phyloP scores from a whole-genome alignment of 2,888 invertebrate species.

The Phaonia tiefii region DNA sequence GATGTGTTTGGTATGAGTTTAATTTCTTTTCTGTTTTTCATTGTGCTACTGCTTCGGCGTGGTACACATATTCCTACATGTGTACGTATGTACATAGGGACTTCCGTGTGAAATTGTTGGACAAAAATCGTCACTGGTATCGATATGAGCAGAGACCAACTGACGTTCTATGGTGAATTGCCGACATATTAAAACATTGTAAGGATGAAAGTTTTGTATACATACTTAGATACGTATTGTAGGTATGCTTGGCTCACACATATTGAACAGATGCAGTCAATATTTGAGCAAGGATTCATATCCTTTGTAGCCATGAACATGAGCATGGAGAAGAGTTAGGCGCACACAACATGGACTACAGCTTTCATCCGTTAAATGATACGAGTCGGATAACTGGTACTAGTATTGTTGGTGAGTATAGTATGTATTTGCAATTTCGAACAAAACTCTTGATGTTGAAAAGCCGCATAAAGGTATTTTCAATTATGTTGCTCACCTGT shows the following conservation, averaged over 20 bases:
- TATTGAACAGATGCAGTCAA: conserved; percentile 42
- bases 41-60: neutral
- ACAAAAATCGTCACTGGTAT: neutral
- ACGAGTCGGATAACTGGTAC: conserved; percentile 44
- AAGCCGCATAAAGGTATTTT: conserved; percentile 69
- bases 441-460: conserved; percentile 27
- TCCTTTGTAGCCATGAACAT: conserved; percentile 20
- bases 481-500: conserved; percentile 84
- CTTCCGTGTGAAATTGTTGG: neutral
- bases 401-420: conserved; percentile 45
- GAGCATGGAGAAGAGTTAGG: neutral
- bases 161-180: neutral
- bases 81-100: no score
- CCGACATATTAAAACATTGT: conserved; percentile 13
- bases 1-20: conserved; percentile 19
- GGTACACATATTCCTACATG: no score
- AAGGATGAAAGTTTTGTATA: neutral
- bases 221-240: no score
- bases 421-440: conserved; percentile 61
- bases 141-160: neutral
- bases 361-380: conserved; percentile 47
- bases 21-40: conserved; percentile 1
- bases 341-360: no score
- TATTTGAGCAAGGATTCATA: conserved; percentile 50
- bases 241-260: conserved; percentile 29